Conservation (phyloP, 2,797 vertebrate species). For the Leptodactylus fallax region DNA sequence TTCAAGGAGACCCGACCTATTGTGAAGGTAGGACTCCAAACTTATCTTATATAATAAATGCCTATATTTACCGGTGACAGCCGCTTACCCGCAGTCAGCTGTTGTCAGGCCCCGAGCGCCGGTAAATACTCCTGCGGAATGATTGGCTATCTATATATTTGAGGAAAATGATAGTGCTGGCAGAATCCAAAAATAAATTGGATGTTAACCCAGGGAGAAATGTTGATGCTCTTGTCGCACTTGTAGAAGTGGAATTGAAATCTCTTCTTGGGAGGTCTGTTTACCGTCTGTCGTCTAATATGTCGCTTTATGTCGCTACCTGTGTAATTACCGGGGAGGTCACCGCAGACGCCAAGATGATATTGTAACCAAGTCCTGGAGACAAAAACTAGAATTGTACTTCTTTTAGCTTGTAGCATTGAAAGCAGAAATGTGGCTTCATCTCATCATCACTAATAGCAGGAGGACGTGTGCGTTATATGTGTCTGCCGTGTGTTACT, state of each 20-base stretch:
- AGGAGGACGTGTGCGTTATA: not conserved
- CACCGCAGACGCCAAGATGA: not conserved
- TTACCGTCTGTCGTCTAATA: not conserved
- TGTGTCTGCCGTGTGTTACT: not conserved
- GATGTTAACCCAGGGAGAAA: conserved; percentile 28
- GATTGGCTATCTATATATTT: conserved; percentile 3
- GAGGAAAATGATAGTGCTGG: conserved; percentile 29
- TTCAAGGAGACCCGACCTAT: conserved; percentile 88
- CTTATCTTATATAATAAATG: not conserved
- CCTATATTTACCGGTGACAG: not conserved
- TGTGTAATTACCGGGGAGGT: not conserved
- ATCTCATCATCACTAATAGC: no score
- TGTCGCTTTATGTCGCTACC: not conserved
- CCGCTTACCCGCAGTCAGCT: not conserved
- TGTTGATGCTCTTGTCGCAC: not conserved
- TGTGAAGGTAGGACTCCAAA: conserved; percentile 87
- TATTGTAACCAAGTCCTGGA: not conserved
- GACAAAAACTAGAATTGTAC: not conserved
- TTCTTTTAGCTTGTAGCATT: not conserved
- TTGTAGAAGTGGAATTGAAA: conserved; percentile 14
- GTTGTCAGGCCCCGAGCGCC: not conserved
- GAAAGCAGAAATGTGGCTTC: not conserved
- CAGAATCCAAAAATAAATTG: conserved; percentile 31
- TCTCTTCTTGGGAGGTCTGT: conserved; percentile 9
- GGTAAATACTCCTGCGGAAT: not conserved